Evolutionary conservation across 2,797 vertebrate species (phyloP), one percentile per base, ranked within the genome.

Genomic region (Clangula hyemalis): DNA sequence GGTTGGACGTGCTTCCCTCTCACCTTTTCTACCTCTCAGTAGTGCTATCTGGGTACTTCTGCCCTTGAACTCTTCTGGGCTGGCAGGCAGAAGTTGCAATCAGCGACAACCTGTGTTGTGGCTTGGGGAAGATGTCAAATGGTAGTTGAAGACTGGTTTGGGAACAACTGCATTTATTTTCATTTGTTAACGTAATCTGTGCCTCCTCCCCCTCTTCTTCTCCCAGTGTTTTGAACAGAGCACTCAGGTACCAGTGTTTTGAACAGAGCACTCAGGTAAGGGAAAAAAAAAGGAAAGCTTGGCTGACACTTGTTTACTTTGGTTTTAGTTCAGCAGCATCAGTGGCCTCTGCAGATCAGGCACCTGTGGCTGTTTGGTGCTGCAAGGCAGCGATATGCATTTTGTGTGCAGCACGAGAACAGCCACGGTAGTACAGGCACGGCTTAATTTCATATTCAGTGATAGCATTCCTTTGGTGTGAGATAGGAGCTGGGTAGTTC

Each of bases 141-240:
- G 64, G 73, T 89, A 95, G 78, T 90, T 95, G 91, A 75, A 95
- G 83, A n/a, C 70, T 77, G 78, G 11, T 83, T 94, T 84, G 82
- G 75, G 85, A 78, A 60, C 89, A 86, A 86, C 89, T 43, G 43
- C 76, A 36, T 91, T 92, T 96, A 86, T 96, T 96, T 94, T 89
- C 27, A 54, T 81, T 90, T 16, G 80, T 79, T 79, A 97, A 96
- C 45, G 54, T 87, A 95, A 96, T 90, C 91, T 91, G 30, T 66
- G 77, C 60, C 86, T 89, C 56, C 86, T 95, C 53, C 78, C 43
- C 45, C 38, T 93, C 73, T 60, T 19, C 20, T 78, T 87, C 32
- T 28, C 22, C 11, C 24, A 1, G 2, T 81, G 62, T 85, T 96
- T 94, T 93, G 80, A 93, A 81, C 53, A 75, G 77, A 92, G 36